Evolutionary conservation across 2,113 vertebrate species (phyloP), one percentile per base, ranked within the genome.

Genomic region (Cephalophus harveyi): DNA sequence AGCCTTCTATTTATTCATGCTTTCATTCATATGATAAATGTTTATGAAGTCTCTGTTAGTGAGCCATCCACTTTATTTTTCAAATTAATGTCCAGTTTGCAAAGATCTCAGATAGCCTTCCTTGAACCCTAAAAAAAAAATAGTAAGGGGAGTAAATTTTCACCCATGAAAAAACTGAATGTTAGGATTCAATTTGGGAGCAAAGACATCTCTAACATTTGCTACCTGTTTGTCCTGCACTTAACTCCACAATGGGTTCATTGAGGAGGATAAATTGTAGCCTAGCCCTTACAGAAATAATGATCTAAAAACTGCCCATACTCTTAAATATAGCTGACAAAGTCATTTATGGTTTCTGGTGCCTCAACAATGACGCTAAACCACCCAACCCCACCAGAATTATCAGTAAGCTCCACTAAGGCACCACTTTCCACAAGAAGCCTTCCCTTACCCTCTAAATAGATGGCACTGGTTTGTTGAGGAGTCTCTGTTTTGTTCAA

Each of bases 41-140:
- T 76, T 85, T 52, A 59, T 93, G 16, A 94, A 95, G 60, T 93
- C 86, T 96, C 79, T 64, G 30, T 87, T 94, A 95, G 57, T 89
- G 23, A 33, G 21, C 79, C 33, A 94, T 52, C 27, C 55, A 81
- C 43, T 96, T 92, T 92, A 85, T 50, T 93, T 97, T 96, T 96
- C 84, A 95, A 91, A 97, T 96, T 84, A 96, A 67, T 84, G 30
- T 96, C 84, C 43, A 85, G 30, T 94, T 94, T 89, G 48, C 48
- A 88, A 87, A 95, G 85, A 82, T 95, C 59, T 96, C 16, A 89
- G 67, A 91, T 93, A 71, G 9, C 11, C 16, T 96, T 93, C n/a
- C 14, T 85, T 88, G 79, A 62, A 71, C 67, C 21, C 40, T 87
- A 79, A 89, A 95, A 81, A 62, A 27, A 93, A 91, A 85, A 85